Base-by-base conservation (phyloP, 92 coral and sea anemone species). In the Epizoanthus ramosus region DNA sequence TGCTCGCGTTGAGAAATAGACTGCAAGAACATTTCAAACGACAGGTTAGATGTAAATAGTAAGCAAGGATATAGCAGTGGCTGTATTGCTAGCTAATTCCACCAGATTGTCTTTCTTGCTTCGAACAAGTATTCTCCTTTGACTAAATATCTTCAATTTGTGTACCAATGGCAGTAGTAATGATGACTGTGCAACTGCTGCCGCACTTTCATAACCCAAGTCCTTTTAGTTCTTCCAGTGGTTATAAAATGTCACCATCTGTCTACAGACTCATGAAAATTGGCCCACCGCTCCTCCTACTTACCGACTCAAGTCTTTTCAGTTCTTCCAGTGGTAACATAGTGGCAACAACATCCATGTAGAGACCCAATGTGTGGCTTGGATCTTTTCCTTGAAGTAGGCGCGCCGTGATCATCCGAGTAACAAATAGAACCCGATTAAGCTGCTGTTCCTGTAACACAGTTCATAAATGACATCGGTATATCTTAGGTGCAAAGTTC, bases 401-500 rank as follows among this genome's bases (percentile, higher is more conserved):
- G 61, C 98, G 79, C 28, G 98, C 98, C 6, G 98, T 90, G 19
- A 93, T 93, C 92, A 93, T 91, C 71, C 94, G 87, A 50, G 98
- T 93, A 21, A 93, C 87, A 73, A 86, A 83, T 63, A 93, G 69
- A 37, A 91, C 88, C 75, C 92, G 87, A 64, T 91, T 87, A 3
- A 93, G 82, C 68, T 93, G 98, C 50, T 81, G 89, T 60, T 93
- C 98, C 98, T 93, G 77, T 0, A 52, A 54, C 37, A 37, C 58
- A 75, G 66, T 50, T 77, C 79, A 54, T 17, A 9, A n/a, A 16
- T 35, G 5, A 45, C 8, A 22, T 14, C 2, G 22, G 14, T 10
- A 63, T 8, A 63, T 63, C 13, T 22, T 16, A 22, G 3, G 22
- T 22, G 35, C 3, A 9, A 9, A 10, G 54, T 2, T 50, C 54